Conservation (phyloP, 2,888 invertebrate genomes). For the Apamea epomidion region DNA sequence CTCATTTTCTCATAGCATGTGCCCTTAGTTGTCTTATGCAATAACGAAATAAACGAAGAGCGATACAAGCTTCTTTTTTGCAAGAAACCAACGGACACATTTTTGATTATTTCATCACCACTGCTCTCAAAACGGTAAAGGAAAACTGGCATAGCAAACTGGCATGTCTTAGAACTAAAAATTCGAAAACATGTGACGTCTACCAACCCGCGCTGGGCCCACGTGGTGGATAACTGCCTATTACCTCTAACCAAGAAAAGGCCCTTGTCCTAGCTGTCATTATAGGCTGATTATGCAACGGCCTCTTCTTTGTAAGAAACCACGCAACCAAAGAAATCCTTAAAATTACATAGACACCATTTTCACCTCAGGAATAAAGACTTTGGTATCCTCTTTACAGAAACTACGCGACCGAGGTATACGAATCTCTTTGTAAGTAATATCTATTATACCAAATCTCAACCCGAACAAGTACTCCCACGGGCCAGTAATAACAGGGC, state of each 20-base stretch:
- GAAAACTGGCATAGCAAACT: no score
- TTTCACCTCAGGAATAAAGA: not conserved
- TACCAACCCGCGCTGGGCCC: no score
- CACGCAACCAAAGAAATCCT: not conserved
- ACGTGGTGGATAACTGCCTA: no score
- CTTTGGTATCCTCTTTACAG: not conserved
- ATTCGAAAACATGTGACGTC: no score
- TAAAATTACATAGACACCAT: not conserved
- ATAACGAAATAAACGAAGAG: not conserved
- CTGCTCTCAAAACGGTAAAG: no score
- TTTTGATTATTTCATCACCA: no score
- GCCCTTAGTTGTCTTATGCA: no score
- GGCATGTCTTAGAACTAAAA: no score
- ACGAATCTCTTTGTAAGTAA: slow-evolving; percentile 29
- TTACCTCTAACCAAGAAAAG: no score
- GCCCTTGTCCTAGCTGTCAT: no score
- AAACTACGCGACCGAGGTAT: slow-evolving; percentile 11
- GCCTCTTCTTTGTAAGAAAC: not conserved
- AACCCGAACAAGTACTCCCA: slow-evolving; percentile 37
- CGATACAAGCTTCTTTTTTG: not conserved
- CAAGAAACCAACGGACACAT: no score
- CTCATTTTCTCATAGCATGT: no score
- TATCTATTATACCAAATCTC: slow-evolving; percentile 49
- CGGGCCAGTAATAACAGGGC: slow-evolving; percentile 52
- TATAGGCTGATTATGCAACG: not conserved